Conservation (phyloP, 2,797 vertebrate genomes). For the Mycteria americana region DNA sequence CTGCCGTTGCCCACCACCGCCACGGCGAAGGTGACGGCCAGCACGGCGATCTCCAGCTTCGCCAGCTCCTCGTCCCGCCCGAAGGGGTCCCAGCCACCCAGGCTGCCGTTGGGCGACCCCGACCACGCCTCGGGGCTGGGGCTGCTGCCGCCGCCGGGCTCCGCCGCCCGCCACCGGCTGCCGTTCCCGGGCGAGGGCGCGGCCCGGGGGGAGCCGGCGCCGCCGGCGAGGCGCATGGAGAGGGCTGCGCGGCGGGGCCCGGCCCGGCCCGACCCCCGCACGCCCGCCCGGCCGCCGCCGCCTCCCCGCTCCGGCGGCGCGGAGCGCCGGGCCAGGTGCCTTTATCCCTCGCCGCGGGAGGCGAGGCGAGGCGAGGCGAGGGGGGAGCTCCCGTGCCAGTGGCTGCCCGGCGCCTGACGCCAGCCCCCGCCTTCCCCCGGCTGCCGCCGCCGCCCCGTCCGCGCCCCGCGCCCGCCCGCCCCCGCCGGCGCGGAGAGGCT, state of each 20-base stretch:
- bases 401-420: neutral
- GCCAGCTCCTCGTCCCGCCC: conserved; percentile 89
- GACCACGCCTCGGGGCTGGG: conserved; percentile 36
- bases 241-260: neutral
- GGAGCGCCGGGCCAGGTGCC: neutral
- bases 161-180: neutral
- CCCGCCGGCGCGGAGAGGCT: neutral
- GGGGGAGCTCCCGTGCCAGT: neutral
- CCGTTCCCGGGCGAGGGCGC: neutral
- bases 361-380: neutral
- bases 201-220: neutral
- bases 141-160: neutral
- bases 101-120: conserved; percentile 52
- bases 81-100: conserved; percentile 72
- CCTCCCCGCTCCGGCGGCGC: neutral
- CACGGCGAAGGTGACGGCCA: conserved; percentile 89
- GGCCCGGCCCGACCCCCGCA: neutral
- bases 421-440: neutral
- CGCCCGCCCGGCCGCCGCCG: neutral
- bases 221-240: conserved; percentile 11
- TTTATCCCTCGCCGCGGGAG: neutral
- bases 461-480: neutral
- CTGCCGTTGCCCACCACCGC: conserved; percentile 89
- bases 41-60: conserved; percentile 90
- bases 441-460: neutral